These are phyloP conservation scores for Octomys mimax DNA, from an alignment of 2,797 vertebrate genomes.

Conservation along the genomic window DNA sequence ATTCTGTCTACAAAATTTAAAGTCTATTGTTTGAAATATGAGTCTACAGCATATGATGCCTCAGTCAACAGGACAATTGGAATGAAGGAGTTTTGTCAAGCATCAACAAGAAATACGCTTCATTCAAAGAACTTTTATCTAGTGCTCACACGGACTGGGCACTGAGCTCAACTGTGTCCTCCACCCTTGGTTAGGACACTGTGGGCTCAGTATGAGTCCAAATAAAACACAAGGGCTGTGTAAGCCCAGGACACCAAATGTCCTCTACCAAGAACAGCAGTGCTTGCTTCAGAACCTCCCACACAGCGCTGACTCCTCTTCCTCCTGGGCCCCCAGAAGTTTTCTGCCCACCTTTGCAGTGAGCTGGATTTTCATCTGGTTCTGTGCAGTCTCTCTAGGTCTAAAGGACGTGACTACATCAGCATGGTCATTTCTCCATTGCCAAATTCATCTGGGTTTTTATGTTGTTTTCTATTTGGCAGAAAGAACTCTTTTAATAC, in stretches of 20 bases:
- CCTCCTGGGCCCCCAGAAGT: background rate
- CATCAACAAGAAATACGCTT: conserved; percentile 3
- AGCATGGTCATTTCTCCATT: background rate
- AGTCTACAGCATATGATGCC: background rate
- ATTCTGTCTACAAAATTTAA: conserved; percentile 53
- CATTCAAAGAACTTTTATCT: background rate
- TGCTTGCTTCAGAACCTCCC: background rate
- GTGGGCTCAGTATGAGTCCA: background rate
- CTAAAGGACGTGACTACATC: background rate
- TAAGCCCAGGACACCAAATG: background rate
- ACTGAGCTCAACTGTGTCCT: background rate
- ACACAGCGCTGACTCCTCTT: background rate
- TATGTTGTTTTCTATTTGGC: conserved; percentile 3
- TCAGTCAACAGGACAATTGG: background rate
- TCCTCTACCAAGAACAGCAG: background rate
- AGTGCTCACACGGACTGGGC: background rate
- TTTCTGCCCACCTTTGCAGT: background rate
- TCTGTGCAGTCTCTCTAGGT: background rate
- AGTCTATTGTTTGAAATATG: conserved; percentile 38
- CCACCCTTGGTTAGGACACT: background rate
- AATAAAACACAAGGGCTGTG: background rate
- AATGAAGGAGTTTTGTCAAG: conserved; percentile 33
- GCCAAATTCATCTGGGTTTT: background rate
- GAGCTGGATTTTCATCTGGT: background rate
- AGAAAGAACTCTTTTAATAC: conserved; percentile 1